Percentiles rank a stretch among this genome's conserved stretches.
phyloP scores from a whole-genome alignment of 2,797 vertebrate species.

The Argya squamiceps region DNA sequence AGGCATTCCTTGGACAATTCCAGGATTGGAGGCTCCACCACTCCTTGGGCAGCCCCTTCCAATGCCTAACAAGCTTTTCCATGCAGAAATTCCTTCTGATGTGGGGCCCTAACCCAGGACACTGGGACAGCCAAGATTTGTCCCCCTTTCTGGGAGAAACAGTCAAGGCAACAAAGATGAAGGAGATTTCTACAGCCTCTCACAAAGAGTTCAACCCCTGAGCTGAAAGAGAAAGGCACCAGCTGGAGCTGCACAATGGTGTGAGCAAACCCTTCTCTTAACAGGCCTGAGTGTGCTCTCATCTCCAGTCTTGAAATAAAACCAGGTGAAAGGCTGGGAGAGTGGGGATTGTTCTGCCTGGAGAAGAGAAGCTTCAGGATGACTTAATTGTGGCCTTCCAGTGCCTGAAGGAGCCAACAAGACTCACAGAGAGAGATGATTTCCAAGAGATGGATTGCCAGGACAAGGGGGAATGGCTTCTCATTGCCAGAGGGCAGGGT shows the following conservation, averaged over 20 bases:
- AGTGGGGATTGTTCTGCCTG: background rate
- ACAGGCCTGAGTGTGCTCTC: background rate
- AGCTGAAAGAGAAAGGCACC: background rate
- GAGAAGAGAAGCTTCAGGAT: background rate
- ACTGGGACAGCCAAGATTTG: background rate
- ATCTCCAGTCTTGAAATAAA: background rate
- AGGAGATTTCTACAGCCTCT: background rate
- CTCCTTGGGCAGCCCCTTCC: background rate
- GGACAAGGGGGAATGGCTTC: background rate
- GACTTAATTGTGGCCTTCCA: background rate
- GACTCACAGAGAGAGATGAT: background rate
- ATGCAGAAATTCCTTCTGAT: background rate
- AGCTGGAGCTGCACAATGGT: background rate
- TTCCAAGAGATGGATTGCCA: rapidly evolving
- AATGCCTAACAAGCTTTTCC: background rate
- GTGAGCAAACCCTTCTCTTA: background rate
- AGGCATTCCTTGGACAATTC: background rate
- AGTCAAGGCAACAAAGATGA: background rate
- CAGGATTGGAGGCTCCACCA: background rate
- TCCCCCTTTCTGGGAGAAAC: background rate
- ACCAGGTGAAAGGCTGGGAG: background rate
- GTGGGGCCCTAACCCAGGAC: background rate
- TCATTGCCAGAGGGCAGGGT: rapidly evolving
- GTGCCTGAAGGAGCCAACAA: background rate
- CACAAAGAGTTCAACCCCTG: background rate